Conservation (phyloP, 2,888 invertebrate genomes). For the Thera britannica region DNA sequence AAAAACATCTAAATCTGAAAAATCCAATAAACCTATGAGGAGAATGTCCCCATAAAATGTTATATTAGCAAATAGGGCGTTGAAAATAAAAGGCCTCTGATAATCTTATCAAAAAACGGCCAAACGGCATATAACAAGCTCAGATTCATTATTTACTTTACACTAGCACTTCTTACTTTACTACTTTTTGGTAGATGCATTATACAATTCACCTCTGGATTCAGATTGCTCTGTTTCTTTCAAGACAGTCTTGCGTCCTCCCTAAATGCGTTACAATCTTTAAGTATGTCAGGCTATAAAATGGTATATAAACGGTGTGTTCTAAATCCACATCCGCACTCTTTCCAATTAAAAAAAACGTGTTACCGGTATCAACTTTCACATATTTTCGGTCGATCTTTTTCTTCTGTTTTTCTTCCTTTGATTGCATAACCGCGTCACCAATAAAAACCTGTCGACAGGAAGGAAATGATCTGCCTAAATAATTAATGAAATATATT, state of each 20-base stretch:
- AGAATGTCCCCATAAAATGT: no score
- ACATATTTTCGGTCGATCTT: constrained; percentile 60
- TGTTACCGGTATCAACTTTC: constrained; percentile 18
- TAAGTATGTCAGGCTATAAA: constrained; percentile 27
- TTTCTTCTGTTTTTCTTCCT: constrained; percentile 61
- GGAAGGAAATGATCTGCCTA: constrained; percentile 82
- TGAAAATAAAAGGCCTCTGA: background rate
- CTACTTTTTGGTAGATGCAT: background rate
- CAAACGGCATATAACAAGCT: no score
- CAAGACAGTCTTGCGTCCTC: constrained; percentile 5
- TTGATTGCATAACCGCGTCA: constrained; percentile 21
- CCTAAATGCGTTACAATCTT: constrained; percentile 11
- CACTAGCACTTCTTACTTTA: background rate
- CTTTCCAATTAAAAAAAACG: constrained; percentile 12
- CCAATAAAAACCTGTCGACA: constrained; percentile 47
- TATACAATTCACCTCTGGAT: background rate
- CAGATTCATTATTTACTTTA: no score
- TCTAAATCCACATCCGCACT: constrained; percentile 26
- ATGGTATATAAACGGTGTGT: constrained; percentile 23
- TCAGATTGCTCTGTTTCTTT: background rate
- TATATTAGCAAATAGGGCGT: no score
- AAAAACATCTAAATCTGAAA: no score
- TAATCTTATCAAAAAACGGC: no score
- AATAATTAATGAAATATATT: constrained; percentile 24
- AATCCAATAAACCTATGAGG: no score